These are phyloP conservation scores for Phaonia tiefii DNA, from an alignment of 2,888 invertebrate species.

Conservation along the genomic window DNA sequence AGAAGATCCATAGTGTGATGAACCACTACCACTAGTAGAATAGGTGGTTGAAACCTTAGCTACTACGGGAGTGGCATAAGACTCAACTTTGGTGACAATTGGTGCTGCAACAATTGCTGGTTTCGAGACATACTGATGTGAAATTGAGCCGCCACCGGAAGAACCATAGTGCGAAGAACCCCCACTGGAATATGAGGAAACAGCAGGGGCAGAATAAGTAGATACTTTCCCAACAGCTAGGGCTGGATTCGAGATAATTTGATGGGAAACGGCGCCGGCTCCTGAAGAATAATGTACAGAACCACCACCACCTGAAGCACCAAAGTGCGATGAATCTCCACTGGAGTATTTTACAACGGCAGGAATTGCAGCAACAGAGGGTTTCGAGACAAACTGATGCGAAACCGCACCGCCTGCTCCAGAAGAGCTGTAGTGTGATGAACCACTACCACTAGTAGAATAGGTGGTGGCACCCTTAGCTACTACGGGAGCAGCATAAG, in stretches of 20 bases:
- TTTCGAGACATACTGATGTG: conserved; percentile 71
- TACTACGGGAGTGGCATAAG: conserved; percentile 56
- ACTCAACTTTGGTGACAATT: conserved; percentile 36
- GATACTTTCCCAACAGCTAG: conserved; percentile 41
- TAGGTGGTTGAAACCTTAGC: conserved; percentile 69
- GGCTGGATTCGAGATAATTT: conserved; percentile 54
- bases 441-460: not conserved
- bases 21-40: conserved; percentile 34
- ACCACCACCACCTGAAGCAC: not conserved
- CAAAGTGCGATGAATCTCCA: not conserved
- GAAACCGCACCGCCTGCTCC: conserved; percentile 59
- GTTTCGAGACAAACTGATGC: conserved; percentile 73
- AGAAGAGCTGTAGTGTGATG: conserved; percentile 46
- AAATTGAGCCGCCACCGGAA: conserved; percentile 53
- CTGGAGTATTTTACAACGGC: conserved; percentile 68
- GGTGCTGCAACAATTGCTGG: conserved; percentile 68
- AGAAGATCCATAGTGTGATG: conserved; percentile 42
- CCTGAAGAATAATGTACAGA: conserved; percentile 5
- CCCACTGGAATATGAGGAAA: conserved; percentile 67
- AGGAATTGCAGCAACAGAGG: conserved; percentile 58
- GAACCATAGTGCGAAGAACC: conserved; percentile 15
- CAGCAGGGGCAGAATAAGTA: conserved; percentile 56
- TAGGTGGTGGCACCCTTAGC: conserved; percentile 61
- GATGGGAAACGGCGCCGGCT: conserved; percentile 46
- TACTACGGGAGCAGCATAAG: conserved; percentile 67